Evolutionary conservation across 1,140 invertebrate species (phyloP), one percentile per base, ranked within the genome.

Genomic region (Manduca sexta): DNA sequence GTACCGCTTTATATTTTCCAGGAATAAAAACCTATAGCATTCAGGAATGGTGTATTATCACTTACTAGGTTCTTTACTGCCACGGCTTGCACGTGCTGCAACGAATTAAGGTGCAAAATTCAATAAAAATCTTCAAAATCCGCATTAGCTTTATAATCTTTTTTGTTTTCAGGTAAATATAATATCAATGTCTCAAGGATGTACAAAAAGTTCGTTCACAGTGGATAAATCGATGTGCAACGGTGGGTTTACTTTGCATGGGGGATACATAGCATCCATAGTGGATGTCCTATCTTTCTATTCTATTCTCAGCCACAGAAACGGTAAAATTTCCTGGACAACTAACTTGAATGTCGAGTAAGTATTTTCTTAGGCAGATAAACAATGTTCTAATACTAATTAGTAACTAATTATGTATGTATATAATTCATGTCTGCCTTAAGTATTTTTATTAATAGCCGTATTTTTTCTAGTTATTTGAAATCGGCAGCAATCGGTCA

Each of bases 211-310:
- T 8, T 15, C 30, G 2, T 56, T 61, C 8, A 53, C 14, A 2
- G 46, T 61, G 12, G 58, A 61, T 8, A 12, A 14, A 11, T 16
- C 21, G 13, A 61, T 56, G 50, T 56, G 58, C 33, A 61, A 61
- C 40, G 18, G 30, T 8, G 46, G 10, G 0, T 33, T 44, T 0
- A 14, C 35, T 5, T 12, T 56, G 13, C 58, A 60, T 14, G 58
- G 58, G 11, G 58, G 58, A 1, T 56, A 40, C 17, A 45, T 56
- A 7, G 43, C 53, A 2, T 29, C 53, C 10, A 18, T 52, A 0
- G 16, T 47, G 3, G 53, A 61, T 14, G 26, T 41, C 1, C 7
- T 53, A 0, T 43, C 53, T 1, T 44, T 35, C n/a, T 52, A 41
- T 3, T 26, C 53, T 1, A 38, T 47, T 3, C 11, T 61, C 7